Percentiles rank a stretch among this genome's conserved stretches.
phyloP scores from a whole-genome alignment of 2,888 invertebrate species.

The Pyralis farinalis region DNA sequence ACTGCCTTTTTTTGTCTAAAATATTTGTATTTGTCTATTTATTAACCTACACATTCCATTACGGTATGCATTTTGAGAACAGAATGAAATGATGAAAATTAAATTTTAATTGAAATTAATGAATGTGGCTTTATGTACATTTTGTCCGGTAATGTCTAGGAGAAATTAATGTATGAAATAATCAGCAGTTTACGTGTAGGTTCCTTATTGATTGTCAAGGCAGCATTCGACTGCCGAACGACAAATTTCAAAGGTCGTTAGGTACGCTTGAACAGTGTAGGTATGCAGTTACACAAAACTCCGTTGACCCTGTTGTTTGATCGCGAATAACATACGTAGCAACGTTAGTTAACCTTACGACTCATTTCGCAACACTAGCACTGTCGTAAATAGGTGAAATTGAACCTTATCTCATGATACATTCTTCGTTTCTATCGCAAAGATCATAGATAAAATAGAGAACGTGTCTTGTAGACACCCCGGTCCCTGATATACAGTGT shows the following conservation, averaged over 20 bases:
- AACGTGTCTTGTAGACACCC: not conserved
- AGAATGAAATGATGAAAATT: too few species aligned
- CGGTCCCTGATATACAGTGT: not conserved
- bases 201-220: not conserved
- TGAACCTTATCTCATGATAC: slow-evolving; percentile 2
- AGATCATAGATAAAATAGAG: not conserved
- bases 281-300: slow-evolving; percentile 3
- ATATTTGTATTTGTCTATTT: too few species aligned
- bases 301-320: slow-evolving; percentile 4
- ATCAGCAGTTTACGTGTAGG: not conserved
- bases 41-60: too few species aligned
- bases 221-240: slow-evolving; percentile 3
- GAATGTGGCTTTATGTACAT: too few species aligned
- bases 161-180: not conserved
- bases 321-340: slow-evolving; percentile 8
- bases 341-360: slow-evolving; percentile 8
- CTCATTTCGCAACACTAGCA: slow-evolving; percentile 3
- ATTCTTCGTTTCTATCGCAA: not conserved
- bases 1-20: too few species aligned
- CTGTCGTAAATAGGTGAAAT: slow-evolving; percentile 1
- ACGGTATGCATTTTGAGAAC: too few species aligned
- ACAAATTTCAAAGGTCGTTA: slow-evolving; percentile 7
- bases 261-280: slow-evolving; percentile 1
- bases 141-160: not conserved
- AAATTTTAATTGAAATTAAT: too few species aligned